These are phyloP conservation scores for Pomatostomus ruficeps DNA, from an alignment of 2,113 vertebrate species.

Conservation along the genomic window DNA sequence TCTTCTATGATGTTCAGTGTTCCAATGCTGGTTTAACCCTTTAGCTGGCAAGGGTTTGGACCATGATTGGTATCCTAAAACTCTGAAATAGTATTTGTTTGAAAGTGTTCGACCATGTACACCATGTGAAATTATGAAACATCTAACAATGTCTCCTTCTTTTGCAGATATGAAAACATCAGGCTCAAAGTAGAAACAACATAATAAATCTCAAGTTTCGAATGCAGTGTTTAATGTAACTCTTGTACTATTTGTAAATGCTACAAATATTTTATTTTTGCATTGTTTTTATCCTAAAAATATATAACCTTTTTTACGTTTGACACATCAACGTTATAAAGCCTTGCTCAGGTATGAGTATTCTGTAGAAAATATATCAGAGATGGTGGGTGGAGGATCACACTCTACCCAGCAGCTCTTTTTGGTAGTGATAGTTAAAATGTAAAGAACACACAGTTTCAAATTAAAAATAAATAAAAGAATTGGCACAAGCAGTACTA, in stretches of 20 bases:
- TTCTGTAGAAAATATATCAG: slow-evolving; percentile 5
- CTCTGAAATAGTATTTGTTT: background rate
- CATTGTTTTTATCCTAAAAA: slow-evolving; percentile 77
- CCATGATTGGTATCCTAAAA: background rate
- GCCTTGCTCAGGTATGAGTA: slow-evolving; percentile 69
- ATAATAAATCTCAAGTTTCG: slow-evolving; percentile 34
- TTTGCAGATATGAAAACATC: slow-evolving; percentile 70
- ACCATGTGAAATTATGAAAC: background rate
- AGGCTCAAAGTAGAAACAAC: slow-evolving; percentile 58
- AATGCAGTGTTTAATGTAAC: slow-evolving; percentile 69
- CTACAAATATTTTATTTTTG: slow-evolving; percentile 82
- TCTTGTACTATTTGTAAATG: slow-evolving; percentile 82
- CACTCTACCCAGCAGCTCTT: background rate
- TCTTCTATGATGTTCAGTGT: background rate
- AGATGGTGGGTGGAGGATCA: slow-evolving; percentile 4
- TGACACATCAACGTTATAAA: slow-evolving; percentile 49
- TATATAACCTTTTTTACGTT: slow-evolving; percentile 74
- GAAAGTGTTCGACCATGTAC: background rate
- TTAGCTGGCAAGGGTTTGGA: background rate
- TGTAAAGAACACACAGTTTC: background rate
- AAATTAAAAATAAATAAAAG: background rate
- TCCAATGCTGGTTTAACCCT: background rate
- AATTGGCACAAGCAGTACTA: slow-evolving; percentile 6
- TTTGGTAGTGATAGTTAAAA: background rate
- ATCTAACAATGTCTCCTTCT: background rate